A percentile compares a stretch with the other conserved stretches of the same genome.
Evolutionary conservation across 2,888 invertebrate species (phyloP).

Genomic region (Anarsia innoxiella): DNA sequence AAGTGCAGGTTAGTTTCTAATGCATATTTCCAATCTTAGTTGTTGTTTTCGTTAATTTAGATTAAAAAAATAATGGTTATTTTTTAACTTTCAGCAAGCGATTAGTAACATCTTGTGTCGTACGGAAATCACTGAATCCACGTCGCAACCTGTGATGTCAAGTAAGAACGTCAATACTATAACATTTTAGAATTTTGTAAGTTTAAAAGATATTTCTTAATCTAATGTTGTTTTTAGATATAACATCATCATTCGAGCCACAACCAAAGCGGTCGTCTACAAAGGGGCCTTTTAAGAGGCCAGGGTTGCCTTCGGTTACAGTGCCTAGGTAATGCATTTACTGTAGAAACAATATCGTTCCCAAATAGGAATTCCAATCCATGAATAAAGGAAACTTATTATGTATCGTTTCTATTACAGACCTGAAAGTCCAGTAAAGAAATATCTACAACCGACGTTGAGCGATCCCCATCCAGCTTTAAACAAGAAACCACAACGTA

Average conservation of each 20-base stretch:
- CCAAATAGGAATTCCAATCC: too few relatives aligned
- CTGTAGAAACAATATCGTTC: too few relatives aligned
- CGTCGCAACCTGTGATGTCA: conserved; percentile 64
- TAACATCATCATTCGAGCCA: conserved; percentile 52
- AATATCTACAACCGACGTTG: conserved; percentile 87
- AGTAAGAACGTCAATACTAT: too few relatives aligned
- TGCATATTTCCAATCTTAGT: background rate
- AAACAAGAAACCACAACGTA: conserved; percentile 78
- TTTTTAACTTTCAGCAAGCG: conserved; percentile 32
- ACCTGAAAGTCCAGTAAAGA: conserved; percentile 83
- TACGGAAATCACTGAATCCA: conserved; percentile 61
- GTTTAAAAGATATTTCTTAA: too few relatives aligned
- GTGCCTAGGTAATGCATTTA: conserved; percentile 59
- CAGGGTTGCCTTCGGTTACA: conserved; percentile 54
- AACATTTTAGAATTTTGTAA: too few relatives aligned
- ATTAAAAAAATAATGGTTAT: too few relatives aligned
- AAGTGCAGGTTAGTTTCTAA: conserved; percentile 40
- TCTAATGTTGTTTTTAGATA: conserved; percentile 16
- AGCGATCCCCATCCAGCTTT: conserved; percentile 81
- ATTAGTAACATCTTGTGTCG: conserved; percentile 47
- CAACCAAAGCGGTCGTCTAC: conserved; percentile 58
- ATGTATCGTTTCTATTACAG: conserved; percentile 78
- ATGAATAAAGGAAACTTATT: too few relatives aligned
- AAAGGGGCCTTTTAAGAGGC: conserved; percentile 56
- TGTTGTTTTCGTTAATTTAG: background rate